These are phyloP conservation scores for Melinaea menophilus DNA, from an alignment of 2,888 invertebrate species.

Conservation along the genomic window DNA sequence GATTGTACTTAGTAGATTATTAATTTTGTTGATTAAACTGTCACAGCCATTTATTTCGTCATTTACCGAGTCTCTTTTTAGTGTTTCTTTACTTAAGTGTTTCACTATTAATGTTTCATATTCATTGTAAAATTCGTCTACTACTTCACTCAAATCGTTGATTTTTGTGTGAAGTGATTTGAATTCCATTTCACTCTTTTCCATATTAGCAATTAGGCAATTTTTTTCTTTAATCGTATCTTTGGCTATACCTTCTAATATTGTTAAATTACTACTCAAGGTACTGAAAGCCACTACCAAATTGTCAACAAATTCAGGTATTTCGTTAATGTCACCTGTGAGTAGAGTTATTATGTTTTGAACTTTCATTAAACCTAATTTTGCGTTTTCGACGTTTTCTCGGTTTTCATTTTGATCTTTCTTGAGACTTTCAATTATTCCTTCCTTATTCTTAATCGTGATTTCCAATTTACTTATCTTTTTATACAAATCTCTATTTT, in stretches of 20 bases:
- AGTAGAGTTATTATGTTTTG: slow-evolving; percentile 43
- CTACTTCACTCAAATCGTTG: slow-evolving; percentile 28
- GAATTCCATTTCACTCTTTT: slow-evolving; percentile 25
- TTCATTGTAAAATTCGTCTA: slow-evolving; percentile 30
- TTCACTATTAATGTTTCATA: slow-evolving; percentile 14
- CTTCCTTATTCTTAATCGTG: slow-evolving; percentile 41
- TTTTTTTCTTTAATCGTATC: slow-evolving; percentile 43
- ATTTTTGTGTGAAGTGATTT: slow-evolving; percentile 24
- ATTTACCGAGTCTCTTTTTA: slow-evolving; percentile 5
- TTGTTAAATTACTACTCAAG: slow-evolving; percentile 41
- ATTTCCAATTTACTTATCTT: slow-evolving; percentile 40
- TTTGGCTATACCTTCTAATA: slow-evolving; percentile 42
- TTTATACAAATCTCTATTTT: slow-evolving; percentile 37
- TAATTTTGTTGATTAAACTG: slow-evolving; percentile 29
- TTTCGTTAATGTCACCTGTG: slow-evolving; percentile 43
- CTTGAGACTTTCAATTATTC: slow-evolving; percentile 40
- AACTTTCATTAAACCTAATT: slow-evolving; percentile 40
- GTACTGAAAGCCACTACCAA: slow-evolving; percentile 41
- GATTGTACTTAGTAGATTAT: slow-evolving; percentile 26
- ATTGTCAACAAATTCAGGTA: slow-evolving; percentile 45
- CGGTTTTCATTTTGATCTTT: slow-evolving; percentile 37
- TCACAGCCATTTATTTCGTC: slow-evolving; percentile 15
- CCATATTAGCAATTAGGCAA: slow-evolving; percentile 18
- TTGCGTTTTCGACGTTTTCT: slow-evolving; percentile 42
- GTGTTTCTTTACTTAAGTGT: slow-evolving; percentile 9